Base-by-base conservation (phyloP, 1,140 invertebrate genomes). In the Drosophila santomea region DNA sequence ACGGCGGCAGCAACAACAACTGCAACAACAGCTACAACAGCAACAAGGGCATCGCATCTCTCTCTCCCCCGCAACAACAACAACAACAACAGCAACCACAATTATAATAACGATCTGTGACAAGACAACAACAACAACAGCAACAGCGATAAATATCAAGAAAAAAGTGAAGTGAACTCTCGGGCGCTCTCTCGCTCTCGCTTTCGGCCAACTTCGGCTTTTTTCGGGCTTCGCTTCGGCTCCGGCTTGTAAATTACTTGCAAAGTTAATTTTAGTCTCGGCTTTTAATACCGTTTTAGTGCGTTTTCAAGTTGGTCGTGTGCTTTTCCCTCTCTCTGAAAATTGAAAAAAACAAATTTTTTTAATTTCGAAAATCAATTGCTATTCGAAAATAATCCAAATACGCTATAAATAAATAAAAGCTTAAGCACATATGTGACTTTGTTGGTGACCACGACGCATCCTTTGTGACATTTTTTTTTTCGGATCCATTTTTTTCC, bases 281-380 rank as follows among this genome's bases (percentile, higher is more conserved):
- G 90, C 82, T 88, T 91, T 91, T 82, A 91, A 91, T 91, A 91
- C 77, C 90, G 90, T 90, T 91, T 91, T 85, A 84, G 86, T 85
- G 86, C 85, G 85, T 91, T 91, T 91, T 91, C 90, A 83, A 91
- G 90, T 91, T 91, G 86, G 90, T 91, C 90, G 90, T 91, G 90
- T 90, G 90, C 76, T 90, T 85, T 80, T 78, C 61, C 45, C 44
- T 32, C 50, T 50, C 61, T 28, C 28, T 17, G 43, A 45, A 17
- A 43, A 43, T 8, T n/a, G 6, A 20, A 45, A 20, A 11, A 45
- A 20, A 20, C 2, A 11, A 20, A 10, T 10, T 3, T 20, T 20
- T 11, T 44, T 3, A 43, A 15, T 43, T 44, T 15, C 43, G 17
- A 44, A 44, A 20, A 20, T 11, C 8, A 25, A 32, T 32, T 32